Evolutionary conservation across 1,140 invertebrate species (phyloP).

Genomic region (Microplitis mediator): DNA sequence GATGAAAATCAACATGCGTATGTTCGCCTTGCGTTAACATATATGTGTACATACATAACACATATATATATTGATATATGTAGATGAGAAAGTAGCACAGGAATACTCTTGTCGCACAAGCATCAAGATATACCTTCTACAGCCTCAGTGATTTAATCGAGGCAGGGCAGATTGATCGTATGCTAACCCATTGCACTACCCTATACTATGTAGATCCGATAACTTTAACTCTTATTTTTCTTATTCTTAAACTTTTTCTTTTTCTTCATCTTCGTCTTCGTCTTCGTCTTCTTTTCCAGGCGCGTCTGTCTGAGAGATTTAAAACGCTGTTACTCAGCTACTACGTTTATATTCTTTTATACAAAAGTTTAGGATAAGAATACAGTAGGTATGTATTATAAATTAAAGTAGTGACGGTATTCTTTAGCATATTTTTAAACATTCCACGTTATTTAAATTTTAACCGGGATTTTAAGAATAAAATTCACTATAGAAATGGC

Average conservation of each 20-base stretch:
- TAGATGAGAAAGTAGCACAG: background rate
- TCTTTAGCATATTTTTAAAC: too few species aligned
- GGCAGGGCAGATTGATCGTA: slow-evolving; percentile 19
- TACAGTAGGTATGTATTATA: background rate
- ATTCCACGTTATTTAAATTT: too few species aligned
- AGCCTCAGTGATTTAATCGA: slow-evolving; percentile 28
- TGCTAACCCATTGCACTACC: slow-evolving; percentile 4
- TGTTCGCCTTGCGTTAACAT: background rate
- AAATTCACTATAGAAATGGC: background rate
- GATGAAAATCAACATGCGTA: slow-evolving; percentile 2
- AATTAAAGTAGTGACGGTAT: background rate
- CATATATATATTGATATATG: background rate
- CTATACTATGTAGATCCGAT: slow-evolving; percentile 22
- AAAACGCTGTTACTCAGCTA: slow-evolving; percentile 21
- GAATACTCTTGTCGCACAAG: slow-evolving; percentile 1
- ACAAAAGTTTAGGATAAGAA: background rate
- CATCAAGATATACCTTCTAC: slow-evolving; percentile 9
- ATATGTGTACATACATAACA: background rate
- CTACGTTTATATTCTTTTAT: slow-evolving; percentile 10
- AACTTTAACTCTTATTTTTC: slow-evolving; percentile 13
- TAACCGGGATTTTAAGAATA: too few species aligned
- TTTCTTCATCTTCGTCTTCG: too few species aligned
- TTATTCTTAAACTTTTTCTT: background rate
- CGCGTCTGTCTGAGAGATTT: slow-evolving; percentile 18
- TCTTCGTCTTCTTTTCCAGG: too few species aligned